Percentiles rank a stretch among this genome's conserved stretches.
phyloP scores from a whole-genome alignment of 2,113 vertebrate genomes.

The Hemichromis elongatus region DNA sequence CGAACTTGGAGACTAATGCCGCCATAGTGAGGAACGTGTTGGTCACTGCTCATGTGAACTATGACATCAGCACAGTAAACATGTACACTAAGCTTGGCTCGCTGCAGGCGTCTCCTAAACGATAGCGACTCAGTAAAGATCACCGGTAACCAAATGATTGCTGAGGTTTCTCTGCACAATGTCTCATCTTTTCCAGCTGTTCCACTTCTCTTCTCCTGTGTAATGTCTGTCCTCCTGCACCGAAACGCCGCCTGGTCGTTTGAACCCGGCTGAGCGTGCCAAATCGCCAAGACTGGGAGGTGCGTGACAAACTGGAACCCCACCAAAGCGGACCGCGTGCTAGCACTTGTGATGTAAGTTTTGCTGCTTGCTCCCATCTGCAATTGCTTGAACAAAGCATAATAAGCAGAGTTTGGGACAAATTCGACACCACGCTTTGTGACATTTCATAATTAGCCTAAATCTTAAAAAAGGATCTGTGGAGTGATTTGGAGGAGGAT shows the following conservation, averaged over 20 bases:
- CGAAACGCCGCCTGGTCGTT: accelerated
- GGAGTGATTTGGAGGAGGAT: background rate
- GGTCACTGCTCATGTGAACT: background rate
- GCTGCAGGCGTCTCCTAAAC: background rate
- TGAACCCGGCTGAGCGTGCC: background rate
- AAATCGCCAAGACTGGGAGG: accelerated
- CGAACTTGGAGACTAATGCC: background rate
- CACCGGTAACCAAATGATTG: background rate
- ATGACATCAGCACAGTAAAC: background rate
- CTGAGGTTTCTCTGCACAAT: background rate
- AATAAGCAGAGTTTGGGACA: background rate
- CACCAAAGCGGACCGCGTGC: background rate
- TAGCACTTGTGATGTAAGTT: background rate
- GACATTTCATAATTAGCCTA: background rate
- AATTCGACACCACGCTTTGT: background rate
- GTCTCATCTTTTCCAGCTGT: background rate
- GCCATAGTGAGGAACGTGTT: too few species aligned
- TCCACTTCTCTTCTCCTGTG: background rate
- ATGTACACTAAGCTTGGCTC: background rate
- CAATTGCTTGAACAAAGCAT: background rate
- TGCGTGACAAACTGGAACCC: background rate
- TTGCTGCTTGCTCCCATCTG: background rate
- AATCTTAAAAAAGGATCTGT: background rate
- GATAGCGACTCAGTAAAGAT: background rate
- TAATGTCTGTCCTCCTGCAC: background rate